A percentile compares a stretch with the other conserved stretches of the same genome.
phyloP scores from a whole-genome alignment of 2,113 vertebrate genomes.

The Calonectris borealis region DNA sequence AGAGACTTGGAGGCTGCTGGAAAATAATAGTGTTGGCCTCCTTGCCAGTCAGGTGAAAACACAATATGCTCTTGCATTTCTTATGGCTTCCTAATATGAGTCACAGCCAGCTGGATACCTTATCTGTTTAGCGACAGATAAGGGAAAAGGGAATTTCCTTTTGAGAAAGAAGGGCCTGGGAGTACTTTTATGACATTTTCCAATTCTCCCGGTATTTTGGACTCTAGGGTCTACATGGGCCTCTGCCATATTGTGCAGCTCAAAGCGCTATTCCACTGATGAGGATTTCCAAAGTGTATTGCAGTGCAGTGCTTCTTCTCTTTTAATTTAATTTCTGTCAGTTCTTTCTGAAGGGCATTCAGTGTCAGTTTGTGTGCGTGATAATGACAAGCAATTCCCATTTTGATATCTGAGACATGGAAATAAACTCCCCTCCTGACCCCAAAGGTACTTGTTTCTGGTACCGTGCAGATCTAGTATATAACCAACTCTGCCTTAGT shows the following conservation, averaged over 20 bases:
- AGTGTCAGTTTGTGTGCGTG: not conserved
- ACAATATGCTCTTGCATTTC: not conserved
- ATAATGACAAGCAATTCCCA: not conserved
- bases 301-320: not conserved
- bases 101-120: not conserved
- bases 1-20: not conserved
- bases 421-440: not conserved
- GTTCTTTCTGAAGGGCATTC: not conserved
- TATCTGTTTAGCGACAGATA: not conserved
- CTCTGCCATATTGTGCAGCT: not conserved
- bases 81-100: not conserved
- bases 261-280: not conserved
- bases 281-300: not conserved
- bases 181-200: not conserved
- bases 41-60: not conserved
- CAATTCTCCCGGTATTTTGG: not conserved
- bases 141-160: not conserved
- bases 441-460: not conserved
- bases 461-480: not conserved
- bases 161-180: not conserved
- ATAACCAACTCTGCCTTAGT: not conserved
- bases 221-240: not conserved
- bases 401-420: not conserved
- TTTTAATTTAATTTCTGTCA: not conserved
- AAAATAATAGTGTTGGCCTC: not conserved